Conservation (phyloP, 1,140 invertebrate genomes). For the Zelostemma sp. region DNA sequence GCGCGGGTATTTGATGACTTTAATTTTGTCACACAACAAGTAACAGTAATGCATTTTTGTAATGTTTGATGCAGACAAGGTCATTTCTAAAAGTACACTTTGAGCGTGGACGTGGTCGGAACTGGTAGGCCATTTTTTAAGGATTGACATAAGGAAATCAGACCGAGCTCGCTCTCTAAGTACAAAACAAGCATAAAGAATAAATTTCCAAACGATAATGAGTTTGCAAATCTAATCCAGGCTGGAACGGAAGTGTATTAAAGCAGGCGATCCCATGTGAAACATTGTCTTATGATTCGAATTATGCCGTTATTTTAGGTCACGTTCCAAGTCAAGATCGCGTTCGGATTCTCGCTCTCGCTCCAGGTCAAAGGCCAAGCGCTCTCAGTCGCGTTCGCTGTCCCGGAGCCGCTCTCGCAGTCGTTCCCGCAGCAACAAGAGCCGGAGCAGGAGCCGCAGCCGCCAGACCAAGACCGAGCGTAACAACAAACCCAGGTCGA, state of each 20-base stretch:
- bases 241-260: conserved; percentile 25
- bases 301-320: conserved; percentile 53
- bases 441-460: neutral
- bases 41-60: no score
- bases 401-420: conserved; percentile 70
- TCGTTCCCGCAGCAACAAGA: conserved; percentile 35
- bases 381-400: conserved; percentile 65
- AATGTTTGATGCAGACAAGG: no score
- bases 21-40: no score
- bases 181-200: conserved; percentile 58
- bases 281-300: conserved; percentile 18
- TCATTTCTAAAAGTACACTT: no score
- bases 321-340: conserved; percentile 64
- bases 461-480: conserved; percentile 54
- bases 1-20: conserved; percentile 25
- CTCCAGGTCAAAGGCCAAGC: conserved; percentile 67
- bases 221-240: conserved; percentile 5
- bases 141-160: no score
- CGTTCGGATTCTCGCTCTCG: conserved; percentile 67
- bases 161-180: no score
- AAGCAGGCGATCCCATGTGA: conserved; percentile 19
- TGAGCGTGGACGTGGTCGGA: no score
- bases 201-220: conserved; percentile 29
- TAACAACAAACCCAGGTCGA: conserved; percentile 71
- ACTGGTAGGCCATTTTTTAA: no score